Conservation (phyloP, 2,888 invertebrate genomes). For the Orthonychiurus folsomi region DNA sequence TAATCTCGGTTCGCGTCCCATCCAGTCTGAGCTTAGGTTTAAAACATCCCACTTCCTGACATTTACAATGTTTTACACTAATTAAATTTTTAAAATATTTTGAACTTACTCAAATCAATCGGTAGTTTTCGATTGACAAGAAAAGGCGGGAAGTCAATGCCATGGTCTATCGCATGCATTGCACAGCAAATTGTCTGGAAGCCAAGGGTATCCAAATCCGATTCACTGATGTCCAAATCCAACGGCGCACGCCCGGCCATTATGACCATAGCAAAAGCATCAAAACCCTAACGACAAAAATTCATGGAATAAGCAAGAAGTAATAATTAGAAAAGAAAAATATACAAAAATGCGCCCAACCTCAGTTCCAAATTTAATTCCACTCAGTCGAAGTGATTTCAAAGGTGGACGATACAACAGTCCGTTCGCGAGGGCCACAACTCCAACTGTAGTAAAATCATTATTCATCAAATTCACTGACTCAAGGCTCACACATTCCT, state of each 20-base stretch:
- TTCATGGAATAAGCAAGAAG: conserved; percentile 11
- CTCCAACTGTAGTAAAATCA: conserved; percentile 29
- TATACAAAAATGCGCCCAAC: too few species aligned
- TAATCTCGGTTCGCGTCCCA: too few species aligned
- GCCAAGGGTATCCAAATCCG: conserved; percentile 31
- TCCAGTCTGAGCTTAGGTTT: too few species aligned
- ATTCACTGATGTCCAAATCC: conserved; percentile 32
- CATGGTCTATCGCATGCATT: conserved; percentile 34
- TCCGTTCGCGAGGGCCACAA: conserved; percentile 20
- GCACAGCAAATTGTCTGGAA: conserved; percentile 35
- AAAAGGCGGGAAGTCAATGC: conserved; percentile 32
- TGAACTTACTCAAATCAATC: conserved; percentile 33
- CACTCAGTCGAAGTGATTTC: conserved; percentile 30
- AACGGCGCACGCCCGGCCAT: conserved; percentile 32
- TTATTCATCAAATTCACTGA: conserved; percentile 35
- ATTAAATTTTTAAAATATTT: too few species aligned
- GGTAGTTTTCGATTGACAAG: conserved; percentile 26
- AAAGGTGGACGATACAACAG: conserved; percentile 32
- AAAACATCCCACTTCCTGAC: too few species aligned
- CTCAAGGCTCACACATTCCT: conserved; percentile 17
- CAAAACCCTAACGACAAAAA: conserved; percentile 35
- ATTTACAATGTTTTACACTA: too few species aligned
- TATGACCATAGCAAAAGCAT: conserved; percentile 32
- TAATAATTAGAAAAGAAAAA: too few species aligned
- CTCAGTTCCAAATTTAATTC: conserved; percentile 36